Evolutionary conservation across 2,113 vertebrate species (phyloP), one percentile per base, ranked within the genome.

Genomic region (Centrocercus urophasianus): DNA sequence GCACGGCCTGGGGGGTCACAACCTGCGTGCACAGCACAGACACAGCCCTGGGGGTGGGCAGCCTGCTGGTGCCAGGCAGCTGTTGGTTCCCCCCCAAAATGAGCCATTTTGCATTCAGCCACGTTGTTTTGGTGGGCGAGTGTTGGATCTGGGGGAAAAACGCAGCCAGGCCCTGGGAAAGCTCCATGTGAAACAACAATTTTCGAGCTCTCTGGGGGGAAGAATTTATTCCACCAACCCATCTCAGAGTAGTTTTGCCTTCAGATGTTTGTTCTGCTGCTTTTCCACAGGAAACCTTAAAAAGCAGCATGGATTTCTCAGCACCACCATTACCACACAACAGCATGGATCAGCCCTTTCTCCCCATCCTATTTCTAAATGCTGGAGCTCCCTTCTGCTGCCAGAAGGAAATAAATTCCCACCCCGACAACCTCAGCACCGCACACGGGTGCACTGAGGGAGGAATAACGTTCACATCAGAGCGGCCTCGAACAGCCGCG

Each of bases 401-500:
- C 24, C 54, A 84, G 66, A 82, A 85, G 30, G 45, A 92, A 63
- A 92, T 50, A 76, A 89, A 93, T 83, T 47, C 52, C 40, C 59
- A 70, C 25, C n/a, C 42, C 38, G 79, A 79, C 1, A 1, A 85
- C 71, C 83, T 45, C 0, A 0, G 70, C 74, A 0, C 25, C 2
- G 1, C 36, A 76, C 60, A 25, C 9, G 28, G 47, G 25, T 47
- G 28, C 57, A 48, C 24, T 77, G 66, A 47, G 61, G 86, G 67
- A 71, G 47, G 73, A 81, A 20, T 30, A 93, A 63, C 11, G 8
- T 32, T 6, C 45, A 8, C 0, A 0, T 10, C 40, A 52, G 18
- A 45, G 60, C 0, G 5, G 12, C 16, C 71, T 8, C 50, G 28
- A 87, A 50, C 64, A 72, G 73, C 6, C 3, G 0, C 57, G 11